Conservation (phyloP, 2,113 vertebrate genomes). For the Hoplias malabaricus region DNA sequence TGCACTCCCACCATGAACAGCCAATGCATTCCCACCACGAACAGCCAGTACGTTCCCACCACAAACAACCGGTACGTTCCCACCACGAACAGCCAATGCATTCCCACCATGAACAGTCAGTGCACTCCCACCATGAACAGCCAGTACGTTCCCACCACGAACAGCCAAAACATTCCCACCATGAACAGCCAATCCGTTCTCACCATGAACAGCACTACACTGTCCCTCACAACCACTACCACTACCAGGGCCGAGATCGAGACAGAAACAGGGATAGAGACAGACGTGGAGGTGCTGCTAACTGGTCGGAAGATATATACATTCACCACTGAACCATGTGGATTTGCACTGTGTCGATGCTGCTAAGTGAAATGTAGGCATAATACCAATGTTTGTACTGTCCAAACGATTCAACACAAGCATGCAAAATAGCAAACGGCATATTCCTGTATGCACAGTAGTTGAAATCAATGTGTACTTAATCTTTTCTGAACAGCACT, state of each 20-base stretch:
- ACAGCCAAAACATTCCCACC: too few species aligned
- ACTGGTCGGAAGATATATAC: constrained; percentile 86
- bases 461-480: constrained; percentile 14
- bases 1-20: too few species aligned
- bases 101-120: constrained; percentile 46
- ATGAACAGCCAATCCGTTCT: too few species aligned
- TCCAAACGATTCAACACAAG: background rate
- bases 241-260: constrained; percentile 52
- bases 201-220: constrained; percentile 71
- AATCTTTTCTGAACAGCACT: background rate
- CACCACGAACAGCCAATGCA: constrained; percentile 71
- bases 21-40: too few species aligned
- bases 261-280: constrained; percentile 45
- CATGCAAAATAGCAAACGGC: constrained; percentile 11
- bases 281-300: constrained; percentile 72
- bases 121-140: constrained; percentile 45
- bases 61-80: too few species aligned
- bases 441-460: constrained; percentile 2
- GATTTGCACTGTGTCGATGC: constrained; percentile 34
- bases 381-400: constrained; percentile 28
- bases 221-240: constrained; percentile 68
- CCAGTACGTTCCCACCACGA: constrained; percentile 42
- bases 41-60: too few species aligned
- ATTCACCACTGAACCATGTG: constrained; percentile 66
- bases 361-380: constrained; percentile 26